Evolutionary conservation across 2,888 invertebrate species (phyloP), one percentile per base, ranked within the genome.

Genomic region (Copidosoma aretas): DNA sequence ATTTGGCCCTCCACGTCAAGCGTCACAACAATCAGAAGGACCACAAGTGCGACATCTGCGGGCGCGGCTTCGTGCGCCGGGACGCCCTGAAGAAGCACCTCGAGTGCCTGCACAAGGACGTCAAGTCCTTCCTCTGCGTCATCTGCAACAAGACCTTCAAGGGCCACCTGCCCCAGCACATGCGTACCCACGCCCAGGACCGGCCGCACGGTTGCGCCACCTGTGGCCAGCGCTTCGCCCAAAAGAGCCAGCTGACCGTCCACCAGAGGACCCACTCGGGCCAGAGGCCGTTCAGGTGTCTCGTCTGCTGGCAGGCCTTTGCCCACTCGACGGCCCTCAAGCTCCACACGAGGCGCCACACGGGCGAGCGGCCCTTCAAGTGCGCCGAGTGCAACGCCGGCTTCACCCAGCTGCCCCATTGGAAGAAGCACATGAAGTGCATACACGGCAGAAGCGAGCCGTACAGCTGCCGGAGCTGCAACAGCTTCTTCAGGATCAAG

Each of bases 401-500:
- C 1, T 94, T 94, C 81, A 91, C 92, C 0, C 94, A 94, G 80
- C 83, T 94, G 67, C 93, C 94, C 0, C 94, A 94, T 79, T 89
- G 94, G 83, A 94, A 94, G 83, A 92, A 93, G 71, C 94, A 95
- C 81, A 93, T 95, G 93, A 87, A 89, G 71, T 91, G 91, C 77
- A 93, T 94, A 64, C 94, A 94, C 81, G 91, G 92, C 41, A 89
- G 91, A 74, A 88, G 88, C 71, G 91, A 92, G 74, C 91, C 93
- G 0, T 94, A 94, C 79, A 89, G 90, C 79, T 94, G 94, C 80
- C 84, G 86, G 22, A 88, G 88, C 61, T 94, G 94, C 81, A 86
- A 89, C 41, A 86, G 87, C 58, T 93, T 91, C 80, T 93, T 92
- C 80, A 91, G 91, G 79, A 89, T 91, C 41, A 94, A 93, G 83